Evolutionary conservation across 1,140 invertebrate genomes (phyloP).

Genomic region (Solen grandis): DNA sequence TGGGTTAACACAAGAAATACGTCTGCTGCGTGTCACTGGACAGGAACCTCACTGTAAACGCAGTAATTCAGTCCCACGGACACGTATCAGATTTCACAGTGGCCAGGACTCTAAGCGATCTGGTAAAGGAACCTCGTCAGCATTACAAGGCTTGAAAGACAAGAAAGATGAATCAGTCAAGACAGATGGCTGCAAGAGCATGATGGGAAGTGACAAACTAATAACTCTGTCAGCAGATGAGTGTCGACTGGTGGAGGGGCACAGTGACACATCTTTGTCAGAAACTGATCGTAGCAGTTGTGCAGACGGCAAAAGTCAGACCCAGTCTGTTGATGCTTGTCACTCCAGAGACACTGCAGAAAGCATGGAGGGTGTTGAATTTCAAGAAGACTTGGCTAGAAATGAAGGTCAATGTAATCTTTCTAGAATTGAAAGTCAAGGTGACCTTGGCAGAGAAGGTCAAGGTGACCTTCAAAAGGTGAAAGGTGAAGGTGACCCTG

Average conservation of each 20-base stretch:
- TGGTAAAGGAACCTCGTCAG: neutral
- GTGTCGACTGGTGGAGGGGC: conserved; percentile 6
- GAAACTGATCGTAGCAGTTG: conserved; percentile 8
- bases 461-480: too few relatives aligned
- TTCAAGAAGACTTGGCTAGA: too few relatives aligned
- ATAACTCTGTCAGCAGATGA: conserved; percentile 30
- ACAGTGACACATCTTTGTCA: conserved; percentile 17
- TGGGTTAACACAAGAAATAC: conserved; percentile 69
- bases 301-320: too few relatives aligned
- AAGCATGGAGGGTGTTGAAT: too few relatives aligned
- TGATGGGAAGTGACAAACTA: conserved; percentile 2
- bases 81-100: conserved; percentile 38
- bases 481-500: too few relatives aligned
- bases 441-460: too few relatives aligned
- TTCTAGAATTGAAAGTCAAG: too few relatives aligned
- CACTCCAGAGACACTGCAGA: too few relatives aligned
- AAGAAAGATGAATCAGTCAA: neutral
- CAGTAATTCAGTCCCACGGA: conserved; percentile 47
- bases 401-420: too few relatives aligned
- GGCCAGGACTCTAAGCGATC: conserved; percentile 17
- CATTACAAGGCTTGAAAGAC: neutral
- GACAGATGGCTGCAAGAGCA: neutral
- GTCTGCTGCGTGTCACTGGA: conserved; percentile 57
- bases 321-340: too few relatives aligned
- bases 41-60: conserved; percentile 70